A percentile compares a stretch with the other conserved stretches of the same genome.
phyloP scores from a whole-genome alignment of 2,797 vertebrate species.

The Alcedo atthis region DNA sequence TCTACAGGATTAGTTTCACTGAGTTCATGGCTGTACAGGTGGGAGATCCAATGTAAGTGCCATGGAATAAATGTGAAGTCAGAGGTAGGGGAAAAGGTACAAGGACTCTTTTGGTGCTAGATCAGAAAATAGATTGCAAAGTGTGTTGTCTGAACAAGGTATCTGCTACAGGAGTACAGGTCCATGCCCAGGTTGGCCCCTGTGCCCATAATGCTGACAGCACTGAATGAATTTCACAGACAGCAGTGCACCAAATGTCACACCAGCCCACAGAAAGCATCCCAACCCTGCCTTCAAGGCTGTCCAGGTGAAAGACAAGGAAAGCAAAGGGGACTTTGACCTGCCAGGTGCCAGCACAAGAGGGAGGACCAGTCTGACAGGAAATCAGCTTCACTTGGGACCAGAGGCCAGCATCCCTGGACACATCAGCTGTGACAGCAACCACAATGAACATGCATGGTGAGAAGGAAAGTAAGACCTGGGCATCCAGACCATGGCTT shows the following conservation, averaged over 20 bases:
- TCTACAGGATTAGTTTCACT: background rate
- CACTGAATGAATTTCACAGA: background rate
- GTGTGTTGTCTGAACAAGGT: background rate
- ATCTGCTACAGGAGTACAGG: background rate
- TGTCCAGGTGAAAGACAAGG: background rate
- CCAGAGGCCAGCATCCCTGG: background rate
- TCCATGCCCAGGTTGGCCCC: background rate
- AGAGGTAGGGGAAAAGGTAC: background rate
- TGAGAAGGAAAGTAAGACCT: background rate
- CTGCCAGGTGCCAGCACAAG: background rate
- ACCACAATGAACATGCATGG: no score
- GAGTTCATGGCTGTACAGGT: background rate
- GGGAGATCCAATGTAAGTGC: background rate
- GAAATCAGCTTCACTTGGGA: background rate
- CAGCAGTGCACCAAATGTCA: background rate
- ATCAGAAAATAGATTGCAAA: background rate
- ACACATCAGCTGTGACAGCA: background rate
- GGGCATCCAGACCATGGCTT: background rate
- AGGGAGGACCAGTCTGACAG: background rate
- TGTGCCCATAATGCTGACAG: rapidly evolving
- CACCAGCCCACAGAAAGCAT: background rate
- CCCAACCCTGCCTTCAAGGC: background rate
- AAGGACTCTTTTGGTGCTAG: background rate
- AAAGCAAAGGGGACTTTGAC: background rate
- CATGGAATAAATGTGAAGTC: background rate